Conservation (phyloP, 2,797 vertebrate species). For the Alca torda region DNA sequence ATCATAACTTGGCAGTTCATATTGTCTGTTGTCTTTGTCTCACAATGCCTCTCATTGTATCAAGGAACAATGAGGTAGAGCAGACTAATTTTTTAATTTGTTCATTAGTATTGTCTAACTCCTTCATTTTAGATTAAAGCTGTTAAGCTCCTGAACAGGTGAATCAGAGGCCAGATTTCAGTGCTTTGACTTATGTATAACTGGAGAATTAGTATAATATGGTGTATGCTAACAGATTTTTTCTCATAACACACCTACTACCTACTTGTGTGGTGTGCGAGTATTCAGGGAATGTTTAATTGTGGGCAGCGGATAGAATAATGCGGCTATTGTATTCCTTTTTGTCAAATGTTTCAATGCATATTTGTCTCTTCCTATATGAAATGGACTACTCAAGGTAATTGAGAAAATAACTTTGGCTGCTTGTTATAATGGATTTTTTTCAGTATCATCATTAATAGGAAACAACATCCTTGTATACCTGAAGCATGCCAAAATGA, state of each 20-base stretch:
- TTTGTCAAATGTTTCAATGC: not conserved
- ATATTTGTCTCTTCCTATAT: not conserved
- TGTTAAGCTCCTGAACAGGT: not conserved
- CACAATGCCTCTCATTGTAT: not conserved
- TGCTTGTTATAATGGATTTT: not conserved
- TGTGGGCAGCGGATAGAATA: not conserved
- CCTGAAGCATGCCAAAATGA: not conserved
- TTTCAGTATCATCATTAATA: not conserved
- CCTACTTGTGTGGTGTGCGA: not conserved
- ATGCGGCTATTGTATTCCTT: not conserved
- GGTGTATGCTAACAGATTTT: not conserved
- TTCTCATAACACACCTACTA: not conserved
- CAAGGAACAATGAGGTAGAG: not conserved
- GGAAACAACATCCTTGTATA: not conserved
- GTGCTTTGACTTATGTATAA: not conserved
- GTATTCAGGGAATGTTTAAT: not conserved
- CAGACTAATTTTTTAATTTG: slow-evolving; percentile 14
- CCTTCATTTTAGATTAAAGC: not conserved
- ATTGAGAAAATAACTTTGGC: not conserved
- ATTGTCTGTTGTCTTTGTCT: not conserved
- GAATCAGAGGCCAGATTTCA: not conserved
- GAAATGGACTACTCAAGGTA: not conserved
- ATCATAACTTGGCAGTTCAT: not conserved
- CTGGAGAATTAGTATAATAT: not conserved
- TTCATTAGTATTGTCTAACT: not conserved